A percentile compares a stretch with the other conserved stretches of the same genome.
phyloP scores from a whole-genome alignment of 2,888 invertebrate species.

The Onthophagus sagittarius region DNA sequence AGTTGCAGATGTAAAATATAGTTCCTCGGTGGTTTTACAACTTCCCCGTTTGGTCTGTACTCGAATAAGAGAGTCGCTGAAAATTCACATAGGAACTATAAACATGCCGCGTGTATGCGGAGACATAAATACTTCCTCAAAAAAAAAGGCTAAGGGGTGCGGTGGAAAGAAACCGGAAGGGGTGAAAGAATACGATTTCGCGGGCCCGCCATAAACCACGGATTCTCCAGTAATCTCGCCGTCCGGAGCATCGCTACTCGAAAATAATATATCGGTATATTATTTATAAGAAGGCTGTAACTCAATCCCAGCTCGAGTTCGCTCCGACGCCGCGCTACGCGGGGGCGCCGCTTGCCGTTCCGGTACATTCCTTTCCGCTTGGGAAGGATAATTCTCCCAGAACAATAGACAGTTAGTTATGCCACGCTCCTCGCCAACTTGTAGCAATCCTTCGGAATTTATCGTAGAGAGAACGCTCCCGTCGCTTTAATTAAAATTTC shows the following conservation, averaged over 20 bases:
- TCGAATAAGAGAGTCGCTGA: neutral
- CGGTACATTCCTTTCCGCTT: slow-evolving; percentile 34
- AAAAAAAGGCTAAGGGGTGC: neutral
- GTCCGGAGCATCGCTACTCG: slow-evolving; percentile 44
- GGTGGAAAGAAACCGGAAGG: slow-evolving; percentile 3
- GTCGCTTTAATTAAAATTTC: slow-evolving; percentile 23
- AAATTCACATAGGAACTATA: slow-evolving; percentile 1
- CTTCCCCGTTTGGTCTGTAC: neutral
- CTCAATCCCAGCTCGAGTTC: slow-evolving; percentile 43
- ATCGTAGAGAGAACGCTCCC: slow-evolving; percentile 21
- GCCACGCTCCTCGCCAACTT: slow-evolving; percentile 28
- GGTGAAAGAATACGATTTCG: neutral
- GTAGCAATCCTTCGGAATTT: slow-evolving; percentile 26
- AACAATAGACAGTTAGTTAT: slow-evolving; percentile 33
- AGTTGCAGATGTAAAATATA: slow-evolving; percentile 6
- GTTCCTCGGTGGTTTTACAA: neutral
- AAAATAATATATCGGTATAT: slow-evolving; percentile 46
- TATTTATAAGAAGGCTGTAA: slow-evolving; percentile 47
- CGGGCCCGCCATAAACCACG: slow-evolving; percentile 15
- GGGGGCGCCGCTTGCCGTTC: slow-evolving; percentile 26
- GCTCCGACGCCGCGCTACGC: slow-evolving; percentile 3
- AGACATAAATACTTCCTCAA: slow-evolving; percentile 8
- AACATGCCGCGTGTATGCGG: slow-evolving; percentile 3
- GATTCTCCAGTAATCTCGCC: slow-evolving; percentile 16
- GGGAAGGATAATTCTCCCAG: slow-evolving; percentile 25